Base-by-base conservation (phyloP, 1,140 invertebrate genomes). In the Heliconius congener region DNA sequence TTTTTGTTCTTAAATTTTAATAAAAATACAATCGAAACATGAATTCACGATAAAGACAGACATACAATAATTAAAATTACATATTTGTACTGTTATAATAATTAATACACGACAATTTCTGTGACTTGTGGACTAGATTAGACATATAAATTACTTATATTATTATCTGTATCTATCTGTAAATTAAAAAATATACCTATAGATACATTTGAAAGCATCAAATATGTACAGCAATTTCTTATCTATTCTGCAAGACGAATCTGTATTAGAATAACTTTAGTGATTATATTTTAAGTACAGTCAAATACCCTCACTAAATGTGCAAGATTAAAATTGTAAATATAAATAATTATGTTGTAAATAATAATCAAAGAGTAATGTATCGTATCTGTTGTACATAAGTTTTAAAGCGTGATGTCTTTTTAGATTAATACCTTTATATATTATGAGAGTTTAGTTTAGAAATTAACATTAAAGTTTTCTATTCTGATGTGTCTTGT, bases 401-500 rank as follows among this genome's bases (percentile, higher is more conserved):
- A 78, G 39, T 79, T 71, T 78, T 74, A 78, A 70, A 71, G n/a
- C 66, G 30, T 77, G 76, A 74, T 60, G 55, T 72, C 50, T 76
- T 60, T 18, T 77, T 77, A 52, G 50, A 70, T 81, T 79, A 73
- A 52, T 79, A 79, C 57, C 34, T 73, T 50, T 76, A 66, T n/a
- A 74, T 71, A 70, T 78, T 39, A 73, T 46, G 57, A 34, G 11
- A 23, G 23, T 30, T 57, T 75, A 74, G 55, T 72, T 50, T 74
- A 75, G 60, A 82, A 46, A 66, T 39, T 27, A 76, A 60, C 16
- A 76, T 79, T 73, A 81, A 74, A 81, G 52, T 11, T 55, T 46
- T 78, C 73, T 81, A 85, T 71, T 81, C 76, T 39, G 76, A 82
- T 74, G 74, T 78, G 74, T 85, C 74, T 81, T 84, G 78, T 16